Evolutionary conservation across 2,888 invertebrate genomes (phyloP), one percentile per base, ranked within the genome.

Genomic region (Chaitophorus viminalis): DNA sequence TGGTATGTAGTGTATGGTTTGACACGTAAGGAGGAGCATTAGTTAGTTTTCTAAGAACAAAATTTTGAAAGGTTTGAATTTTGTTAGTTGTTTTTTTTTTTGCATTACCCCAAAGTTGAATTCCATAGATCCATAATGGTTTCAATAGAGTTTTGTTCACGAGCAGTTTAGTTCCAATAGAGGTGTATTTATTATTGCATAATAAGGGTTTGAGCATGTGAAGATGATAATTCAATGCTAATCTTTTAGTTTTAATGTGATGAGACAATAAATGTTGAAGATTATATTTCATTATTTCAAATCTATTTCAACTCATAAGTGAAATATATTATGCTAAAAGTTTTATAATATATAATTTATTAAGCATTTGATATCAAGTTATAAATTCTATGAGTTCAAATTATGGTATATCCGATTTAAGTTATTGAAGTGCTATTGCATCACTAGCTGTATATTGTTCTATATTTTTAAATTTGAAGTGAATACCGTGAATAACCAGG

Each of bases 221-320:
- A n/a, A 76, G 46, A n/a, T 52, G 76, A 52, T 76, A 4, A 76
- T 76, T 76, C n/a, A 76, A n/a, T 46, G 76, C 76, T 76, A 76
- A n/a, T 76, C 76, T 54, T 54, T 77, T 52, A 21, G 31, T 54
- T 54, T 31, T 31, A 17, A 76, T 76, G n/a, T 76, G 54, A 29
- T 77, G 54, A 54, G 77, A 31, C 54, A 54, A 54, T 2, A 9
- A n/a, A n/a, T n/a, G n/a, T n/a, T n/a, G n/a, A n/a, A n/a, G n/a
- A n/a, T n/a, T n/a, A n/a, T n/a, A n/a, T n/a, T n/a, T n/a, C n/a
- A n/a, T n/a, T n/a, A n/a, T n/a, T n/a, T n/a, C n/a, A n/a, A n/a
- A n/a, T n/a, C n/a, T n/a, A n/a, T n/a, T n/a, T n/a, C n/a, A n/a
- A n/a, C n/a, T n/a, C n/a, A n/a, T n/a, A n/a, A n/a, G n/a, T n/a